Conservation (phyloP, 2,113 vertebrate genomes). For the Mesembrinibis cayennensis region DNA sequence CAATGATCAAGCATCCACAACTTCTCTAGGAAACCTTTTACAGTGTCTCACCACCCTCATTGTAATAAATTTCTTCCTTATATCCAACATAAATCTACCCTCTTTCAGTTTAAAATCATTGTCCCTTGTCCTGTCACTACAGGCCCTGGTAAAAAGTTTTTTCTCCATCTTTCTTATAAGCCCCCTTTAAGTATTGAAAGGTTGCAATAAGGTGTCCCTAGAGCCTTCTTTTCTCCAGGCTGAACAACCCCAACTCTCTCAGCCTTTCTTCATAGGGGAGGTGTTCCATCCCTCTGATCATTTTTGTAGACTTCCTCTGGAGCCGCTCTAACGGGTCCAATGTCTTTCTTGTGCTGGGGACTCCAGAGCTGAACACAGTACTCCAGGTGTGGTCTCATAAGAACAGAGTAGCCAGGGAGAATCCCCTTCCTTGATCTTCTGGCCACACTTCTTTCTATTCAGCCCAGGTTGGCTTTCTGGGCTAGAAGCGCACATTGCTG, state of each 20-base stretch:
- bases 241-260: background rate
- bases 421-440: background rate
- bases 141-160: too few species aligned
- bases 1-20: background rate
- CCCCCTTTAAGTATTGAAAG: background rate
- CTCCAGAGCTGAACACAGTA: too few species aligned
- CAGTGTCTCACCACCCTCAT: too few species aligned
- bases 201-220: background rate
- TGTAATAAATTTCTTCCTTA: background rate
- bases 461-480: background rate
- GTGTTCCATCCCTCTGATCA: background rate
- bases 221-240: background rate
- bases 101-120: background rate
- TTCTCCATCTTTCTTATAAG: background rate
- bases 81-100: background rate
- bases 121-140: background rate
- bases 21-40: background rate
- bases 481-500: background rate
- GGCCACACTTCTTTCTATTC: background rate
- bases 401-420: background rate
- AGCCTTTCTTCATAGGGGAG: background rate
- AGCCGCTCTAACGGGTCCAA: background rate
- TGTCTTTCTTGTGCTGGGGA: background rate
- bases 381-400: background rate
- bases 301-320: background rate